Evolutionary conservation across 2,888 invertebrate species (phyloP), one percentile per base, ranked within the genome.

Genomic region (Macropis europaea): DNA sequence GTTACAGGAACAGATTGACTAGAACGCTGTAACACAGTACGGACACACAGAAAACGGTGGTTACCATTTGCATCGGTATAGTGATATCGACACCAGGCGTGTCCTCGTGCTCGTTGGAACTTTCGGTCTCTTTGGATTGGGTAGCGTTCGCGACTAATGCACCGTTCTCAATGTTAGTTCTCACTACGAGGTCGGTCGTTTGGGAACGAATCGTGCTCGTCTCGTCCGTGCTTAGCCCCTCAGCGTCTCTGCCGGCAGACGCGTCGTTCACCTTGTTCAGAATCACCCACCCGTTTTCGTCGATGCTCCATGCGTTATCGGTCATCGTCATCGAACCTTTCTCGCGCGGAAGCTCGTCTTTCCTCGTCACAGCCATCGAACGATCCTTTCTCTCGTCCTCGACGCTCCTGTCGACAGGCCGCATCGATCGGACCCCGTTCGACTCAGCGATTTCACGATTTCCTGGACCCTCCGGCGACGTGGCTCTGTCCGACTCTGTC

Each of bases 31-130:
- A 90, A 89, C 87, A 90, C 84, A 90, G 84, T 84, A 89, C 88
- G 84, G 89, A 89, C 83, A 90, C 87, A 89, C 90, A 90, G 84
- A 90, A 86, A 82, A 88, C 88, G 86, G 90, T 90, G 84, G 90
- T 89, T 88, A 90, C 89, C 90, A 90, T 90, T 87, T 88, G 84
- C 86, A 90, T 86, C 75, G 89, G 88, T 86, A 87, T 82, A 87
- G 84, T 85, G 85, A 84, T 82, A 82, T 84, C 82, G 73, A 80
- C 82, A 74, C 81, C 81, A 54, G 75, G 67, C 78, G 78, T 71
- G 76, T 83, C 84, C 71, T 83, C 79, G 74, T 76, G 72, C 54
- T 76, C 76, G 76, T 48, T 62, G 59, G 72, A 50, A 73, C 66
- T 71, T 61, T 79, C 76, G 66, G 53, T 84, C 79, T 82, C 81